Conservation (phyloP, 1,140 invertebrate genomes). For the Metopolophium dirhodum region DNA sequence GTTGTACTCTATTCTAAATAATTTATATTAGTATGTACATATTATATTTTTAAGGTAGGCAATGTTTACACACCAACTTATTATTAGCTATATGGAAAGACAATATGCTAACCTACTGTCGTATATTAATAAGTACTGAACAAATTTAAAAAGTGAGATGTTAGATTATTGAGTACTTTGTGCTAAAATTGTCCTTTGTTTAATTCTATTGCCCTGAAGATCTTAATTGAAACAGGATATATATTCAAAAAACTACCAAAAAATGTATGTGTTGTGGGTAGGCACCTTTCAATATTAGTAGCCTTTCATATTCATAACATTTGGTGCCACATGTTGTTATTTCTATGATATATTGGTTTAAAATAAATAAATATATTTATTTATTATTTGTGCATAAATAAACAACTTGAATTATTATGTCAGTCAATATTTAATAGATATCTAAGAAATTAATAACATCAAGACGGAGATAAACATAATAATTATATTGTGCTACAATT, state of each 20-base stretch:
- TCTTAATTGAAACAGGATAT: neutral
- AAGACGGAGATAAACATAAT: constrained; percentile 15
- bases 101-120: neutral
- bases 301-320: neutral
- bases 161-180: neutral
- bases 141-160: neutral
- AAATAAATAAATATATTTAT: neutral
- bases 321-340: neutral
- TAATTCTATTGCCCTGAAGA: neutral
- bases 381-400: neutral
- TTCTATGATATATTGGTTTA: neutral
- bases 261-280: neutral
- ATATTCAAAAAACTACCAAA: neutral
- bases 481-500: constrained; percentile 17
- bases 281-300: neutral
- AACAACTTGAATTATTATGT: neutral
- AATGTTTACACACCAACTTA: neutral
- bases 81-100: neutral
- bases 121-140: neutral
- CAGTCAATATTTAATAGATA: constrained; percentile 7
- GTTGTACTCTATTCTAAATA: too few species aligned
- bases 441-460: neutral
- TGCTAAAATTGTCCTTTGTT: neutral
- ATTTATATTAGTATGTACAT: neutral
- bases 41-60: neutral